These are phyloP conservation scores for Ganaspis brasiliensis DNA, from an alignment of 2,888 invertebrate species.

Conservation along the genomic window DNA sequence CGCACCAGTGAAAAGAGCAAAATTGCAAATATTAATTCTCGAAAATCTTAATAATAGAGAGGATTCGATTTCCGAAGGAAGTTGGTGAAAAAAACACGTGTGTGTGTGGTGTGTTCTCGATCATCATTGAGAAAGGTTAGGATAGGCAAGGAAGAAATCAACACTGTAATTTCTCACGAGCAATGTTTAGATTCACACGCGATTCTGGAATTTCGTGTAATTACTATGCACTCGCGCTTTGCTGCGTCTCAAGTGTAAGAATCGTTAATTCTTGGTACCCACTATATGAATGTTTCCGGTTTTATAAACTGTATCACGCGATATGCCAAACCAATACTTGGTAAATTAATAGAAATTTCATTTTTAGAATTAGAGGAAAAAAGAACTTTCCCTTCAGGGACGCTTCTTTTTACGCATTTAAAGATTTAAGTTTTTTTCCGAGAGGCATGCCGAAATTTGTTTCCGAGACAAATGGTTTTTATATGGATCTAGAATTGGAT, in stretches of 20 bases:
- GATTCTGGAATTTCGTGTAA: conserved; percentile 35
- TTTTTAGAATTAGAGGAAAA: background rate
- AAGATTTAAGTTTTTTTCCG: no score
- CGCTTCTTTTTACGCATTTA: no score
- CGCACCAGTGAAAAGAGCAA: background rate
- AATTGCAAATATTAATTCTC: background rate
- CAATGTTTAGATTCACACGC: conserved; percentile 39
- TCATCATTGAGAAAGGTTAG: conserved; percentile 23
- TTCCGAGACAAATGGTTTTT: no score
- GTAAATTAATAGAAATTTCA: background rate
- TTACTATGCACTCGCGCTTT: conserved; percentile 28
- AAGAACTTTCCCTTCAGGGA: no score
- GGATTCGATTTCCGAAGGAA: background rate
- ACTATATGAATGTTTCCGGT: background rate
- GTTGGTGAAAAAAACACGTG: background rate
- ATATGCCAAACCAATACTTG: background rate
- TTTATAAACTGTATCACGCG: conserved; percentile 2
- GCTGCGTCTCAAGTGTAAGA: conserved; percentile 9
- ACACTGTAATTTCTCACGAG: conserved; percentile 19
- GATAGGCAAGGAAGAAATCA: conserved; percentile 25
- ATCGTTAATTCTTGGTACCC: background rate
- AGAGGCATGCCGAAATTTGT: no score
- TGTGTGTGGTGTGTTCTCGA: conserved; percentile 2
- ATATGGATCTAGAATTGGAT: no score
- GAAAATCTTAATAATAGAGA: background rate